Evolutionary conservation across 2,113 vertebrate genomes (phyloP).

Genomic region (Sialia sialis): DNA sequence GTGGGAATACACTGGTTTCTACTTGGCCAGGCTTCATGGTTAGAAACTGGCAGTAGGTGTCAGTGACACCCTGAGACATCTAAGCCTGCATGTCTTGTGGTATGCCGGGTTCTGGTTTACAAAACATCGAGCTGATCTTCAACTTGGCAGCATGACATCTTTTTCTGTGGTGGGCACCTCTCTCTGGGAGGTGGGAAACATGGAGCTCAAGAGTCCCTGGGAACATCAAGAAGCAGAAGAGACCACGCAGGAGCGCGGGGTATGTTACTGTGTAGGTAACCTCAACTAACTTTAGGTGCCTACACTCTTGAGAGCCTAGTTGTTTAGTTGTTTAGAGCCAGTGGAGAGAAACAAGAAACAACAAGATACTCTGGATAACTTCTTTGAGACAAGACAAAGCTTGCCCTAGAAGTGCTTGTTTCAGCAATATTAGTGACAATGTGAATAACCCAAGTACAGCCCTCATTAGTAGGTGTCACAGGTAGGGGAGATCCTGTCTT

Average conservation of each 20-base stretch:
- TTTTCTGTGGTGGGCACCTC: background rate
- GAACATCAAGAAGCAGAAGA: background rate
- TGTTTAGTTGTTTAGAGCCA: background rate
- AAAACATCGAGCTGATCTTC: background rate
- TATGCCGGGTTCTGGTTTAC: background rate
- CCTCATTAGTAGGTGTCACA: background rate
- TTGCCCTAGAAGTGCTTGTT: background rate
- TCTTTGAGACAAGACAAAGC: background rate
- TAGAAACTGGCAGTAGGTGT: background rate
- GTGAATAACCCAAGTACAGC: background rate
- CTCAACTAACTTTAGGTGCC: background rate
- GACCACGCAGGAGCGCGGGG: fast-evolving
- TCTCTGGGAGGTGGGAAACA: background rate
- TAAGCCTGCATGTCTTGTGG: background rate
- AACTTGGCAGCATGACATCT: background rate
- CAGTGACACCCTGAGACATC: background rate
- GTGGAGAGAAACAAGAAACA: background rate
- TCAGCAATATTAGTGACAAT: background rate
- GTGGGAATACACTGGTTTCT: background rate
- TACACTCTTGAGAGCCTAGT: background rate
- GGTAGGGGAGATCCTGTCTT: background rate
- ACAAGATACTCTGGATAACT: background rate
- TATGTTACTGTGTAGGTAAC: background rate
- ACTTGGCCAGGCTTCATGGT: background rate
- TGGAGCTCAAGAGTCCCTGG: background rate